Base-by-base conservation (phyloP, 1,140 invertebrate species). In the Drosophila pseudoobscura region DNA sequence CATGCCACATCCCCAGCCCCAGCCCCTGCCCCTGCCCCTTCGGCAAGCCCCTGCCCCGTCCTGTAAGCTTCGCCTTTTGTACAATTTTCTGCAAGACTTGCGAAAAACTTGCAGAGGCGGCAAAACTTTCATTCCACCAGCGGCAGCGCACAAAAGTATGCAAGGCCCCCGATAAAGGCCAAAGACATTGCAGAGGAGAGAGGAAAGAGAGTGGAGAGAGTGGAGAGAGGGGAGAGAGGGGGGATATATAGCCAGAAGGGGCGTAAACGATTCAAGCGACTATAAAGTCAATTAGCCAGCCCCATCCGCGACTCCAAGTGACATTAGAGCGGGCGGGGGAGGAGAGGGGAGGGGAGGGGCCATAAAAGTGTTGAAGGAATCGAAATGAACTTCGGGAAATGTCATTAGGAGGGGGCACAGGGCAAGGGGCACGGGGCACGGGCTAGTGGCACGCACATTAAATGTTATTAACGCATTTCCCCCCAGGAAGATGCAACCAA, bases 11-110 rank as follows among this genome's bases (percentile, higher is more conserved):
- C 11, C 35, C 31, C 24, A 24, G 24, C 2, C 24, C 8, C 31
- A 0, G 8, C 49, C 63, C 47, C 35, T 17, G 17, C 11, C 35
- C 31, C 24, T 3, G 24, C 2, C 24, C 8, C 31, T 17, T 0
- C 17, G 0, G 17, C 17, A 17, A 3, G 8, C 45, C 63, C 47
- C 35, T 35, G 0, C 17, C 22, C 44, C 20, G 15, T 4, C 39
- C 44, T 20, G 9, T 50, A 75, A 85, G 60, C 68, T 76, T 59
- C 66, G 79, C 43, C 82, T 87, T 87, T 87, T 87, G 82, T 87
- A 88, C 88, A 88, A 87, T 87, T 87, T 87, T 87, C 53, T 88
- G 82, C 82, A 87, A 87, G 82, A 87, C 82, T 87, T 75, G 82
- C 82, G 70, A 82, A 87, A 83, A 88, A 82, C 83, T 87, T 87